Conservation (phyloP, 2,113 vertebrate genomes). For the Callipepla californica region DNA sequence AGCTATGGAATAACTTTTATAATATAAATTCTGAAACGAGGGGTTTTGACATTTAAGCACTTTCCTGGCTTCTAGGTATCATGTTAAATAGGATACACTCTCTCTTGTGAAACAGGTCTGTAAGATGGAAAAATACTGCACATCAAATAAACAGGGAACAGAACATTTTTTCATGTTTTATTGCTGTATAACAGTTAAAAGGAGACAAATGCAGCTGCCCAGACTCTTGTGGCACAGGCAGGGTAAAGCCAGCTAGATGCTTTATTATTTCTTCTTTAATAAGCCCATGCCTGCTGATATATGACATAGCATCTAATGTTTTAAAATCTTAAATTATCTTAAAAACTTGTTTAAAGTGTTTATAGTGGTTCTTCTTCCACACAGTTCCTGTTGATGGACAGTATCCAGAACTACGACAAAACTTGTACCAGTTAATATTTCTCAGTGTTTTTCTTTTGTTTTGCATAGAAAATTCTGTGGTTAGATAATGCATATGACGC, state of each 20-base stretch:
- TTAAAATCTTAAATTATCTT: background rate
- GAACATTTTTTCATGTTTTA: background rate
- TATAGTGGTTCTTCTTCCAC: background rate
- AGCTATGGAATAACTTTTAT: slow-evolving; percentile 2
- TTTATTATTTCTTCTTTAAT: background rate
- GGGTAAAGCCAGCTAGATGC: background rate
- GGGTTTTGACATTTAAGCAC: slow-evolving; percentile 1
- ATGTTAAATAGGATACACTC: background rate
- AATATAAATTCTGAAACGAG: slow-evolving; percentile 12
- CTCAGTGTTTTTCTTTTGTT: background rate
- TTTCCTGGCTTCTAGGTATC: background rate
- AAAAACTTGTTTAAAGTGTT: background rate
- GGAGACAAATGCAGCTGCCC: background rate
- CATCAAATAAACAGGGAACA: background rate
- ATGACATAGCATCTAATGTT: background rate
- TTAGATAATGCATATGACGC: background rate
- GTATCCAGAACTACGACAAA: background rate
- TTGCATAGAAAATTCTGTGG: background rate
- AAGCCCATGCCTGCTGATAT: fast-evolving
- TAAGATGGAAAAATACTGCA: background rate
- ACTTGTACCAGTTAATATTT: background rate
- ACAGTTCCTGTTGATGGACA: background rate
- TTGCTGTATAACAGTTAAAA: background rate
- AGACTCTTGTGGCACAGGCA: background rate
- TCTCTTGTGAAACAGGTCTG: background rate